These are phyloP conservation scores for Vombatus ursinus DNA, from an alignment of 2,113 vertebrate genomes.

Conservation along the genomic window DNA sequence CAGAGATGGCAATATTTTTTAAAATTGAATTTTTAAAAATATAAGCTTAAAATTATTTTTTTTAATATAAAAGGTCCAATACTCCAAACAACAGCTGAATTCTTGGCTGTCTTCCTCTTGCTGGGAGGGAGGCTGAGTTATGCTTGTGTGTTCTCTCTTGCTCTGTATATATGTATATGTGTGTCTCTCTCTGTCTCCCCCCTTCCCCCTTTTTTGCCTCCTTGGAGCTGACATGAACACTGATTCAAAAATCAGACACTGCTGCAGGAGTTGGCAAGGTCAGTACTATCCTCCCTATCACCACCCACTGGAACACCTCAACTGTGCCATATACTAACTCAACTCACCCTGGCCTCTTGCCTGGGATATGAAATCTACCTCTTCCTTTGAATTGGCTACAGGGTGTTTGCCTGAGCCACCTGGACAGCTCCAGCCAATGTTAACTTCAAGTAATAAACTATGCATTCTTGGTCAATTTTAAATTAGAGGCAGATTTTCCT, in stretches of 20 bases:
- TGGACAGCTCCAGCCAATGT: slow-evolving; percentile 58
- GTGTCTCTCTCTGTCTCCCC: slow-evolving; percentile 43
- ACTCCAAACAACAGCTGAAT: slow-evolving; percentile 5
- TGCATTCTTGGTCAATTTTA: slow-evolving; percentile 66
- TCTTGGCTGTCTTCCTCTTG: slow-evolving; percentile 58
- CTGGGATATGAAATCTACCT: slow-evolving; percentile 32
- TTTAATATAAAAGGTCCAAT: neutral
- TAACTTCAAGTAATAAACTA: slow-evolving; percentile 72
- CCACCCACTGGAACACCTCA: slow-evolving; percentile 37
- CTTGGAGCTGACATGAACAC: slow-evolving; percentile 48
- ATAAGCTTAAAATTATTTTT: slow-evolving; percentile 36
- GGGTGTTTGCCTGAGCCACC: slow-evolving; percentile 68
- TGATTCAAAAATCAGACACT: slow-evolving; percentile 71
- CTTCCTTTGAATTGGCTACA: slow-evolving; percentile 41
- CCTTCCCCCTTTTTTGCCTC: slow-evolving; percentile 27
- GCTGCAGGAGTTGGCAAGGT: slow-evolving; percentile 28
- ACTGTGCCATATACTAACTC: neutral
- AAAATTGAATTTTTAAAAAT: neutral
- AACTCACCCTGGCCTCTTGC: neutral
- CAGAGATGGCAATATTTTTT: slow-evolving; percentile 42
- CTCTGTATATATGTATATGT: neutral
- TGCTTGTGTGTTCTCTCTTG: neutral
- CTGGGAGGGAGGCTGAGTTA: slow-evolving; percentile 54
- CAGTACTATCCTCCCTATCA: neutral
- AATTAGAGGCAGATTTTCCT: slow-evolving; percentile 65